Base-by-base conservation (phyloP, 2,113 vertebrate species). In the Monarcha castaneiventris region DNA sequence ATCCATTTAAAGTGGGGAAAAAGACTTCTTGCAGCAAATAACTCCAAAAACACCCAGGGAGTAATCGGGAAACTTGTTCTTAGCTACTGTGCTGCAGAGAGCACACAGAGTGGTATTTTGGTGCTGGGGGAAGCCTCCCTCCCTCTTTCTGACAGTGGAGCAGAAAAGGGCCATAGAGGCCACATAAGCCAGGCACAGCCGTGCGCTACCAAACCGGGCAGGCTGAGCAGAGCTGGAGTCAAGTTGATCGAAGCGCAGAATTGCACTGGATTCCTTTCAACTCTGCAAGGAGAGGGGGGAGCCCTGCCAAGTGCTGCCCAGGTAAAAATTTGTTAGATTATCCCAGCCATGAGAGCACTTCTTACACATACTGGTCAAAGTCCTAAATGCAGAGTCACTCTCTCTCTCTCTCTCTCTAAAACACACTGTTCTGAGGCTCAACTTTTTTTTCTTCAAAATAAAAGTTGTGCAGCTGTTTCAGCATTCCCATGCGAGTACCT, bases 161-260 rank as follows among this genome's bases (percentile, higher is more conserved):
- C 93, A 98, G 97, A 98, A 97, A 97, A 97, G 98, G 98, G 98
- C 98, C 98, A 98, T 97, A 98, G 98, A 98, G 98, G 98, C 98
- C 98, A 98, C 97, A 98, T 94, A 96, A 98, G 91, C 97, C 97
- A 98, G 93, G 97, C 96, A 97, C 92, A 15, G 93, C 89, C 66
- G 94, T 97, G 97, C 96, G 92, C 97, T 96, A 97, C 97, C 97
- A 94, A 96, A 98, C 91, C 62, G 14, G 96, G 96, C 97, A 97
- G 96, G 95, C 97, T 97, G 93, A 83, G 94, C 96, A 97, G 75
- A 97, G 90, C 94, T 69, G 93, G 94, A 98, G 97, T 90, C 96
- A 95, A 97, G 90, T 52, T 94, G 97, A 95, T 80, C 23, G 23
- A 61, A 90, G 95, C 63, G 55, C 79, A 8, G 94, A 93, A 71